phyloP scores from a whole-genome alignment of 2,888 invertebrate genomes.

The Oligia latruncula region DNA sequence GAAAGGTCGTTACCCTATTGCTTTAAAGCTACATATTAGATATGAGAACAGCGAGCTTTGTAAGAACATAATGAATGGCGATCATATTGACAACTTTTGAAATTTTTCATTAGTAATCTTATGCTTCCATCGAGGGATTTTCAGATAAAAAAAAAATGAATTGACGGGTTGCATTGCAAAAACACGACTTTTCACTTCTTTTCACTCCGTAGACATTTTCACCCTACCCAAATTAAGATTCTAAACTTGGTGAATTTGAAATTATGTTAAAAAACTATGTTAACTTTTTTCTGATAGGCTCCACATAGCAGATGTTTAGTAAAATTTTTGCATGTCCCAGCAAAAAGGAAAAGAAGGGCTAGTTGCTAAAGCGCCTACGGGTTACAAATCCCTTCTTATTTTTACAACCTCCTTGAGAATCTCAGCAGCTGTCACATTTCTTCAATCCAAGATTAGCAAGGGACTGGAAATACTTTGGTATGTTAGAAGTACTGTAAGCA shows the following conservation, averaged over 20 bases:
- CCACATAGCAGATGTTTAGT: slow-evolving; percentile 28
- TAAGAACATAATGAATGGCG: neutral
- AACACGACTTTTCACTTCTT: neutral
- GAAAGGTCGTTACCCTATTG: slow-evolving; percentile 40
- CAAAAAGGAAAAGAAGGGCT: slow-evolving; percentile 25
- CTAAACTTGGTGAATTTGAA: slow-evolving; percentile 1
- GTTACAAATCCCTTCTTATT: slow-evolving; percentile 51
- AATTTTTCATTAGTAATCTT: neutral
- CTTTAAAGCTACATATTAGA: slow-evolving; percentile 13
- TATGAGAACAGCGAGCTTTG: slow-evolving; percentile 14
- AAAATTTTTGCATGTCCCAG: slow-evolving; percentile 24
- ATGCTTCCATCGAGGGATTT: neutral
- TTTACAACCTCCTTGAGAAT: slow-evolving; percentile 55
- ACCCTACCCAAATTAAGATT: neutral
- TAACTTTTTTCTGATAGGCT: neutral
- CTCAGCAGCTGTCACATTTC: slow-evolving; percentile 55
- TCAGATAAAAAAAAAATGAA: neutral
- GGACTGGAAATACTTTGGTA: slow-evolving; percentile 22
- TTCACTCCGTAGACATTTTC: neutral
- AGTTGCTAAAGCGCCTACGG: slow-evolving; percentile 51
- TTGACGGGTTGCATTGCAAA: neutral
- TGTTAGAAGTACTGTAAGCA: slow-evolving; percentile 11
- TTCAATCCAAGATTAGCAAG: slow-evolving; percentile 53
- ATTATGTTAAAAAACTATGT: neutral
- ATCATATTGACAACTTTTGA: neutral